phyloP scores from a whole-genome alignment of 2,888 invertebrate species.

The Uropetala carovei region DNA sequence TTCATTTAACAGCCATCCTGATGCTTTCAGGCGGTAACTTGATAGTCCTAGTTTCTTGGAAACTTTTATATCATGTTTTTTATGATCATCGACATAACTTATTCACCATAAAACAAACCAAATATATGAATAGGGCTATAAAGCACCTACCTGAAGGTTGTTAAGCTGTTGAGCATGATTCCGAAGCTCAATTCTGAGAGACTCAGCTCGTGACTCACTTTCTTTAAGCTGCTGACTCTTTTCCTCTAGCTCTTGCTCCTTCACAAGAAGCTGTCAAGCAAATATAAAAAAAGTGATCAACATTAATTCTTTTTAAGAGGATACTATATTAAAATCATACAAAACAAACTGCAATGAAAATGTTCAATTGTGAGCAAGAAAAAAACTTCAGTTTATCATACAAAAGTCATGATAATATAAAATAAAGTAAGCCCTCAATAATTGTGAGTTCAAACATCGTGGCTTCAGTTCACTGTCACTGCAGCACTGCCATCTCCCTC shows the following conservation, averaged over 20 bases:
- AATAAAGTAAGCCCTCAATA: too few species aligned
- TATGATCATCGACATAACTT: too few species aligned
- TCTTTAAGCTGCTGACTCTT: conserved; percentile 79
- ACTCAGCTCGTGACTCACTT: conserved; percentile 71
- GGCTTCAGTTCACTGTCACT: too few species aligned
- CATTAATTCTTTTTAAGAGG: background rate
- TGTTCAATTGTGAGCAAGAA: background rate
- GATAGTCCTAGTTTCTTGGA: too few species aligned
- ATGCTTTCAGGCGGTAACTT: too few species aligned
- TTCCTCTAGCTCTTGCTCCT: conserved; percentile 79
- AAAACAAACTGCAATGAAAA: background rate
- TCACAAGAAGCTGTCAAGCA: conserved; percentile 73
- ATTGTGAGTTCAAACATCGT: too few species aligned
- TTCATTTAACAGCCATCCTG: too few species aligned
- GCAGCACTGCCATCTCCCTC: background rate
- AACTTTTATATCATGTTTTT: too few species aligned
- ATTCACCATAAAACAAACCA: too few species aligned
- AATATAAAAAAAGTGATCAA: background rate
- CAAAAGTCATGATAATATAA: too few species aligned
- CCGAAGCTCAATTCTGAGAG: conserved; percentile 79
- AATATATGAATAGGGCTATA: too few species aligned
- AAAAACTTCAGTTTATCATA: background rate
- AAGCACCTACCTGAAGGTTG: conserved; percentile 80
- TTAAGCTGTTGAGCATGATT: conserved; percentile 82
- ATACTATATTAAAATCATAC: background rate